Percentiles rank a stretch among this genome's conserved stretches.
These are phyloP conservation scores for Marronus borbonicus DNA, from an alignment of 2,888 invertebrate genomes.

Conservation along the genomic window DNA sequence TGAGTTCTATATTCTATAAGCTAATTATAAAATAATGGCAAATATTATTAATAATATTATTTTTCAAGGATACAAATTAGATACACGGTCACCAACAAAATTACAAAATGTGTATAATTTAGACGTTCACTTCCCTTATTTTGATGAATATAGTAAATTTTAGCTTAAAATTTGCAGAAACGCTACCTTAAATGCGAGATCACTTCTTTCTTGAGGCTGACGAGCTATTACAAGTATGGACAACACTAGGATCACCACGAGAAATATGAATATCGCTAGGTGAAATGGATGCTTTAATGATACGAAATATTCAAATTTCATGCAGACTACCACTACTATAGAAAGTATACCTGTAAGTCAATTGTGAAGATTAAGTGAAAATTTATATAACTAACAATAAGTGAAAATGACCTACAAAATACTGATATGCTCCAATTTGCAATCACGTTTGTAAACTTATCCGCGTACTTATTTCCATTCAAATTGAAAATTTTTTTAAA, in stretches of 20 bases:
- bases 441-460: constrained; percentile 39
- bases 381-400: not conserved
- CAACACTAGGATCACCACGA: constrained; percentile 69
- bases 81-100: not conserved
- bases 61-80: not conserved
- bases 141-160: not conserved
- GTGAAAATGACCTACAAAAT: constrained; percentile 46
- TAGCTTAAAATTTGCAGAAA: not conserved
- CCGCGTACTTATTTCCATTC: constrained; percentile 46
- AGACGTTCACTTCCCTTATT: too few relatives aligned
- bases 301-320: constrained; percentile 65
- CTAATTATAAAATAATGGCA: not conserved
- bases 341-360: constrained; percentile 72
- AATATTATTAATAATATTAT: not conserved
- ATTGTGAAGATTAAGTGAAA: not conserved
- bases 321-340: constrained; percentile 72
- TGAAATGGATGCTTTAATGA: constrained; percentile 67
- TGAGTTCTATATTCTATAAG: not conserved
- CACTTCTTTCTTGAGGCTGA: constrained; percentile 78
- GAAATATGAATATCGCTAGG: constrained; percentile 62
- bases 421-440: constrained; percentile 51
- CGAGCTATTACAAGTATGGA: constrained; percentile 75
- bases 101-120: too few relatives aligned
- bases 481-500: constrained; percentile 48
- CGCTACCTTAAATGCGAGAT: constrained; percentile 81